A percentile compares a stretch with the other conserved stretches of the same genome.
phyloP scores from a whole-genome alignment of 2,888 invertebrate genomes.

The Ichneumoninae sp. region DNA sequence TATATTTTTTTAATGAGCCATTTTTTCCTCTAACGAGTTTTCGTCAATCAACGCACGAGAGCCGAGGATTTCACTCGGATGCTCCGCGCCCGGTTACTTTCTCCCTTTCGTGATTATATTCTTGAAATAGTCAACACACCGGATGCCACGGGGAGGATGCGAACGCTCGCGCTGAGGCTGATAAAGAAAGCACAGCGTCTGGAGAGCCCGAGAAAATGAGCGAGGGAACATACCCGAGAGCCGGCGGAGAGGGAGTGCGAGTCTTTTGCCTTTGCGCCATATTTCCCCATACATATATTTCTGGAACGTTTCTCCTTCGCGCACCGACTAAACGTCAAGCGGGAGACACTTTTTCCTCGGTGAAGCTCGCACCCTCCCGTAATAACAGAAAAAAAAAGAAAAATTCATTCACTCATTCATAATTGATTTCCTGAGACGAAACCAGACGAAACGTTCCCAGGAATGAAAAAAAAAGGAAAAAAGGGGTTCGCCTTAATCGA shows the following conservation, averaged over 20 bases:
- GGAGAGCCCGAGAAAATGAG: constrained; percentile 47
- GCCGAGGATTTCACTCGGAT: constrained; percentile 44
- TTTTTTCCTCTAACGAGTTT: constrained; percentile 24
- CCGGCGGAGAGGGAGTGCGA: constrained; percentile 45
- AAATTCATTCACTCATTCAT: constrained; percentile 35
- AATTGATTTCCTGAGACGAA: constrained; percentile 50
- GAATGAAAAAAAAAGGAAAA: constrained; percentile 25
- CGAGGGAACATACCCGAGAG: constrained; percentile 16
- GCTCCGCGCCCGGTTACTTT: constrained; percentile 38
- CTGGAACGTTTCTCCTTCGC: constrained; percentile 52
- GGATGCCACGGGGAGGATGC: constrained; percentile 77
- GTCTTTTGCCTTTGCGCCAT: constrained; percentile 59
- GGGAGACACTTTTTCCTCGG: constrained; percentile 35
- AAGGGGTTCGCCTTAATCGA: constrained; percentile 34
- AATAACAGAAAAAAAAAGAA: constrained; percentile 3
- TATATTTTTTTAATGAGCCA: constrained; percentile 24
- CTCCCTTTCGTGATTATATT: constrained; percentile 78
- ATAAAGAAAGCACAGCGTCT: constrained; percentile 42
- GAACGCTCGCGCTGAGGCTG: constrained; percentile 26
- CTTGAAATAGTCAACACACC: constrained; percentile 82
- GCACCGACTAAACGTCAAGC: constrained; percentile 54
- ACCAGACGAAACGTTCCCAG: constrained; percentile 19
- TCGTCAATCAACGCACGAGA: constrained; percentile 11
- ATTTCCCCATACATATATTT: constrained; percentile 61
- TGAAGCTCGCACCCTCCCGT: neutral